These are phyloP conservation scores for Cryptus viduatorius DNA, from an alignment of 2,888 invertebrate species.

Conservation along the genomic window DNA sequence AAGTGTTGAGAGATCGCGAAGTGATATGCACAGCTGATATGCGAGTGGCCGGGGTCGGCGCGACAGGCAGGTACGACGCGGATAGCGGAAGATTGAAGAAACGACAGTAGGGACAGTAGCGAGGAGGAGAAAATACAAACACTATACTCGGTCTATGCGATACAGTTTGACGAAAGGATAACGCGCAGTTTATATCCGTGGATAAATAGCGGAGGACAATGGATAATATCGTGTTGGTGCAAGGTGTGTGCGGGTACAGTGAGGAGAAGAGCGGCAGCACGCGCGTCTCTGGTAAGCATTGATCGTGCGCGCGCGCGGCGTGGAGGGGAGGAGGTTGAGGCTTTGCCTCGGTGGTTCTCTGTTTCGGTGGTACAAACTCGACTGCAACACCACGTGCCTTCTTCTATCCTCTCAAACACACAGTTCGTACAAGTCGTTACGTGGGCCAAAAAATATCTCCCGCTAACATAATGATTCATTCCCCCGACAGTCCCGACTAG, in stretches of 20 bases:
- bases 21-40: slow-evolving; percentile 69
- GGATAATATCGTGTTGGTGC: slow-evolving; percentile 11
- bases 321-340: slow-evolving; percentile 3
- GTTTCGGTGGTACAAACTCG: slow-evolving; percentile 62
- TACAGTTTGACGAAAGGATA: slow-evolving; percentile 1
- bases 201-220: slow-evolving; percentile 18
- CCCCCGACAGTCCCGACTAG: slow-evolving; percentile 11
- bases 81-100: neutral
- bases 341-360: slow-evolving; percentile 54
- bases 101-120: neutral
- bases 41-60: slow-evolving; percentile 47
- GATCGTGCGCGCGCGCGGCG: slow-evolving; percentile 59
- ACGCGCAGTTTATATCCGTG: neutral
- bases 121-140: neutral
- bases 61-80: slow-evolving; percentile 13
- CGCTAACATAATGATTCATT: neutral
- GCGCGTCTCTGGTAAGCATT: slow-evolving; percentile 60
- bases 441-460: slow-evolving; percentile 2
- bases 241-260: slow-evolving; percentile 35
- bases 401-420: slow-evolving; percentile 47
- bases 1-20: slow-evolving; percentile 12
- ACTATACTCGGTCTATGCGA: neutral
- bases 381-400: slow-evolving; percentile 71
- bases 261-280: slow-evolving; percentile 37
- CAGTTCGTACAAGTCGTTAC: slow-evolving; percentile 12